A percentile compares a stretch with the other conserved stretches of the same genome.
phyloP scores from a whole-genome alignment of 2,888 invertebrate genomes.

The Exocentrus adspersus region DNA sequence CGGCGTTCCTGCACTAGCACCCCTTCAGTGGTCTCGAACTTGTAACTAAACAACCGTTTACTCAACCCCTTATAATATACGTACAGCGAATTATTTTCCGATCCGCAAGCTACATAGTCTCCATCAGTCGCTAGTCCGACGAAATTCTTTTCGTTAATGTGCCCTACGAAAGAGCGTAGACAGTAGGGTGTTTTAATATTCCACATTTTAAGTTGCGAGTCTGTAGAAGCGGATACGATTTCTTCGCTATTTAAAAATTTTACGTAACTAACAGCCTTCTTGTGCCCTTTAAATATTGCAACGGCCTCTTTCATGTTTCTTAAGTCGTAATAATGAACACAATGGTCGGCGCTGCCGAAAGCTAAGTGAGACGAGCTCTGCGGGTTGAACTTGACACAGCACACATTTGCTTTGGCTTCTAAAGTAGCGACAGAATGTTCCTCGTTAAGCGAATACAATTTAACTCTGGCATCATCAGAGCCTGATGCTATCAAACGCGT shows the following conservation, averaged over 20 bases:
- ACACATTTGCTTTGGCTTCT: slow-evolving; percentile 94
- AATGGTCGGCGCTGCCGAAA: slow-evolving; percentile 97
- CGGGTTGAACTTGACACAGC: slow-evolving; percentile 93
- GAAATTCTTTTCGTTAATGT: slow-evolving; percentile 95
- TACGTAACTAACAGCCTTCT: slow-evolving; percentile 94
- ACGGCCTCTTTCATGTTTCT: slow-evolving; percentile 84
- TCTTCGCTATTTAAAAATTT: slow-evolving; percentile 87
- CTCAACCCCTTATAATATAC: slow-evolving; percentile 91
- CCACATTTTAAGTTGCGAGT: slow-evolving; percentile 92
- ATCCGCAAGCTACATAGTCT: slow-evolving; percentile 93
- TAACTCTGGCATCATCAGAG: slow-evolving; percentile 92
- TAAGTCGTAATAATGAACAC: slow-evolving; percentile 95
- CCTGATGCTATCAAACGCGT: slow-evolving; percentile 91
- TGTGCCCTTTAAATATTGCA: slow-evolving; percentile 84
- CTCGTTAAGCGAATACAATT: slow-evolving; percentile 89
- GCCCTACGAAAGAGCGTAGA: slow-evolving; percentile 87
- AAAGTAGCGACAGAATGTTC: slow-evolving; percentile 88
- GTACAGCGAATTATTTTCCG: slow-evolving; percentile 93
- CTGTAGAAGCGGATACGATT: slow-evolving; percentile 92
- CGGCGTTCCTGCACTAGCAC: slow-evolving; percentile 79
- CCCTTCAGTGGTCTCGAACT: slow-evolving; percentile 85
- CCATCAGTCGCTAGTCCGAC: slow-evolving; percentile 93
- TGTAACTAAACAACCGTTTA: slow-evolving; percentile 85
- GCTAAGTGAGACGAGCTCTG: slow-evolving; percentile 87
- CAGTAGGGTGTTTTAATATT: slow-evolving; percentile 81